phyloP scores from a whole-genome alignment of 1,140 invertebrate species.

The Ceratosolen fusciceps region DNA sequence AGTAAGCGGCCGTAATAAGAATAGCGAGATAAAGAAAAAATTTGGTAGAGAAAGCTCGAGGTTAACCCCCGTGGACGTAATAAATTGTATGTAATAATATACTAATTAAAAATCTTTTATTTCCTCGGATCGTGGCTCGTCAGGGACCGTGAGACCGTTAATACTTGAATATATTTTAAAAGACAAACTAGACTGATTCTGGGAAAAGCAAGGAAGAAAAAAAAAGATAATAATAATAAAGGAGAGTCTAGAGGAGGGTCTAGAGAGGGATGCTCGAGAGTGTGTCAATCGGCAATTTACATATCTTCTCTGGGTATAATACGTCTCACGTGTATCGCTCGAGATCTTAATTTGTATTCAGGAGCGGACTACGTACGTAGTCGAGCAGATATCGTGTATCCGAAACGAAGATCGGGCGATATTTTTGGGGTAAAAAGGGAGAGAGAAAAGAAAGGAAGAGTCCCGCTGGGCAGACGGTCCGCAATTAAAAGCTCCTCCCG shows the following conservation, averaged over 20 bases:
- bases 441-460: no score
- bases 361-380: not conserved
- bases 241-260: no score
- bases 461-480: not conserved
- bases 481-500: slow-evolving; percentile 41
- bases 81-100: no score
- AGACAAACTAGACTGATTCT: not conserved
- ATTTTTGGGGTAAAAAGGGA: no score
- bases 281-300: slow-evolving; percentile 1
- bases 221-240: not conserved
- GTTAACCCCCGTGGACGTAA: no score
- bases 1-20: no score
- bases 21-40: no score
- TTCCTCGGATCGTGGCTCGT: no score
- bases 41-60: no score
- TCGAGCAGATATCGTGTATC: not conserved
- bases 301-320: not conserved
- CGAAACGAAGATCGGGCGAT: not conserved
- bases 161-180: not conserved
- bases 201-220: not conserved
- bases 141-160: no score
- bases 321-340: not conserved
- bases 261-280: not conserved
- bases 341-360: not conserved
- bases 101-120: no score